Percentiles rank a stretch among this genome's conserved stretches.
These are phyloP conservation scores for Aphaenogaster floridana DNA, from an alignment of 1,140 invertebrate species.

Conservation along the genomic window DNA sequence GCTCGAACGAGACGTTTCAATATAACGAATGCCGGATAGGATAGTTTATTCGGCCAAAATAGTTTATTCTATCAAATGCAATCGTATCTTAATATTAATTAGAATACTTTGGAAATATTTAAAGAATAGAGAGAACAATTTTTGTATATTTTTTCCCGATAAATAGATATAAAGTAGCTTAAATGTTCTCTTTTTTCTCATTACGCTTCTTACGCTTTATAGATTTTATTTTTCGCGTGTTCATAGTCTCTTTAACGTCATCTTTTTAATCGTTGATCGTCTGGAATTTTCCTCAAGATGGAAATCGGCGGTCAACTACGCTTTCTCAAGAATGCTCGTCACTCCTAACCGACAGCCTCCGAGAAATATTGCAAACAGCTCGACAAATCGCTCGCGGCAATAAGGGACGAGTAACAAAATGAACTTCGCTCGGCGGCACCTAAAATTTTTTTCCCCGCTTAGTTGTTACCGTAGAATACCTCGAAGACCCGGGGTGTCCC, in stretches of 20 bases:
- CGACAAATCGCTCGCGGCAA: constrained; percentile 48
- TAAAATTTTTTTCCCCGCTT: constrained; percentile 52
- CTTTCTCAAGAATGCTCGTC: constrained; percentile 40
- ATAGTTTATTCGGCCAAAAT: neutral
- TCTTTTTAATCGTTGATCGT: constrained; percentile 26
- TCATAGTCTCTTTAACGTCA: neutral
- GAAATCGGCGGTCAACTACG: constrained; percentile 28
- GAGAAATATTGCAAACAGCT: constrained; percentile 49
- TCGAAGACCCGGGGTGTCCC: constrained; percentile 42
- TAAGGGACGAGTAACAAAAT: constrained; percentile 55
- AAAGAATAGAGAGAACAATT: neutral
- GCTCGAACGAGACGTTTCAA: constrained; percentile 1
- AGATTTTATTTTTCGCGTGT: neutral
- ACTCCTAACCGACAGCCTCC: constrained; percentile 24
- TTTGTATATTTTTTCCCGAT: neutral
- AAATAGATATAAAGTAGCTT: neutral
- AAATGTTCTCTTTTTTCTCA: neutral
- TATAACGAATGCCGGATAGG: neutral
- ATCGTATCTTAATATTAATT: neutral
- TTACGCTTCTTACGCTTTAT: neutral
- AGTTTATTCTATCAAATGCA: neutral
- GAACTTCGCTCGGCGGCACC: constrained; percentile 44
- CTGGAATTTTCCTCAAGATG: constrained; percentile 28
- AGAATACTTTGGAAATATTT: constrained; percentile 5
- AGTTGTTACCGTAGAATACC: constrained; percentile 61